Evolutionary conservation across 2,113 vertebrate species (phyloP).

Genomic region (Sinocyclocheilus anshuiensis): DNA sequence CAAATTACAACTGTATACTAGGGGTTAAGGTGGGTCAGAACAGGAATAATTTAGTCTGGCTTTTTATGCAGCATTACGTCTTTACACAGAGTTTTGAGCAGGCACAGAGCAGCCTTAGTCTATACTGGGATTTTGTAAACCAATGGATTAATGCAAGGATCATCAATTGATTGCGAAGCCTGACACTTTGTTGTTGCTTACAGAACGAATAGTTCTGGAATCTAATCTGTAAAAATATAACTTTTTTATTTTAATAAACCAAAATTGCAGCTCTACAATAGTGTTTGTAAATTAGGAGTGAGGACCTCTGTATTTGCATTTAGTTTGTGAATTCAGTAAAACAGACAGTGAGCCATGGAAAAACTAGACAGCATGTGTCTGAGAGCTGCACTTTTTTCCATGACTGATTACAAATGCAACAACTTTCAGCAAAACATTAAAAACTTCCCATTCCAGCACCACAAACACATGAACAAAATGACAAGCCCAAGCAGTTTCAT

Average conservation of each 20-base stretch:
- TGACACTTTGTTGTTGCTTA: background rate
- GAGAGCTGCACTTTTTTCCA: background rate
- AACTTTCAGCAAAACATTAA: background rate
- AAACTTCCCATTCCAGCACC: background rate
- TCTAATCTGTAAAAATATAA: background rate
- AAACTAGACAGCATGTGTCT: background rate
- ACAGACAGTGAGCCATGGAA: background rate
- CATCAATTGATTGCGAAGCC: background rate
- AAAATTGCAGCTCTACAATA: background rate
- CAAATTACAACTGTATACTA: too few species aligned
- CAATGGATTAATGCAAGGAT: background rate
- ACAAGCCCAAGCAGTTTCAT: background rate
- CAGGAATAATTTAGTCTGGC: too few species aligned
- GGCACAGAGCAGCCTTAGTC: too few species aligned
- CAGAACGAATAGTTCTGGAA: background rate
- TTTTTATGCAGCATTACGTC: too few species aligned
- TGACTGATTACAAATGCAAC: background rate
- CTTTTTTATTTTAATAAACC: background rate
- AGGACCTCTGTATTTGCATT: background rate
- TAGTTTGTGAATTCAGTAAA: background rate
- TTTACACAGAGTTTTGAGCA: too few species aligned
- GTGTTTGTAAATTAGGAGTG: background rate
- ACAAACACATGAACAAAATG: background rate
- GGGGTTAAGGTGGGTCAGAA: too few species aligned
- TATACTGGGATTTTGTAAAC: background rate